Conservation (phyloP, 1,140 invertebrate genomes). For the Littorina saxatilis region DNA sequence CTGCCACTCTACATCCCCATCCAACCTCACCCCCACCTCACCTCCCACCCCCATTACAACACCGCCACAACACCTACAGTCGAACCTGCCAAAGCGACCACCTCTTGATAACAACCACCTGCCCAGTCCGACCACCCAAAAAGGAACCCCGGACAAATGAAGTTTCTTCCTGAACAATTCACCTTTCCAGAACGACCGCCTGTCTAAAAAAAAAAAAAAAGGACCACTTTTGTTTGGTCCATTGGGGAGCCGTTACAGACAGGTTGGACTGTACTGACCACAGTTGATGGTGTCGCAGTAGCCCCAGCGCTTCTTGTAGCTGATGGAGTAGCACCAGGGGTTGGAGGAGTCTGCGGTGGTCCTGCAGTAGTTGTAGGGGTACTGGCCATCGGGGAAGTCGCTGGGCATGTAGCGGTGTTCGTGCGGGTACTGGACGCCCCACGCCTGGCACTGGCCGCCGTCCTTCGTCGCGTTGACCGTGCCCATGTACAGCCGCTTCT, state of each 20-base stretch:
- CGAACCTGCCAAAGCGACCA: neutral
- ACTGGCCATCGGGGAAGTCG: slow-evolving; percentile 61
- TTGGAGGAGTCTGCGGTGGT: slow-evolving; percentile 93
- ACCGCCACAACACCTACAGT: neutral
- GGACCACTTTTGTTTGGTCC: too few relatives aligned
- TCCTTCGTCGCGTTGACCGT: slow-evolving; percentile 58
- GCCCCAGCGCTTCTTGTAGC: slow-evolving; percentile 78
- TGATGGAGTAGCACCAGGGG: slow-evolving; percentile 97
- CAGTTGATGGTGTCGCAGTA: slow-evolving; percentile 69
- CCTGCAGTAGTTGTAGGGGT: slow-evolving; percentile 92
- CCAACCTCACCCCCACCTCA: too few relatives aligned
- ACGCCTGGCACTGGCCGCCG: slow-evolving; percentile 85
- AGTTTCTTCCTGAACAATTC: too few relatives aligned
- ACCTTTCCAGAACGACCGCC: too few relatives aligned
- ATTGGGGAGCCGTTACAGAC: too few relatives aligned
- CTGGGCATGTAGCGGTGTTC: slow-evolving; percentile 82
- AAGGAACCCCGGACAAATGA: too few relatives aligned
- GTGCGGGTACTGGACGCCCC: slow-evolving; percentile 92
- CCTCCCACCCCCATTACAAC: too few relatives aligned
- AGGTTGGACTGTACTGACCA: too few relatives aligned
- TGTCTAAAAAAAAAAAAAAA: too few relatives aligned
- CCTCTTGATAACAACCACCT: neutral
- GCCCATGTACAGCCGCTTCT: slow-evolving; percentile 65
- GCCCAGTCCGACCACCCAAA: neutral
- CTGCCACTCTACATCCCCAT: too few relatives aligned